Evolutionary conservation across 2,113 vertebrate species (phyloP), one percentile per base, ranked within the genome.

Genomic region (Vulpes vulpes): DNA sequence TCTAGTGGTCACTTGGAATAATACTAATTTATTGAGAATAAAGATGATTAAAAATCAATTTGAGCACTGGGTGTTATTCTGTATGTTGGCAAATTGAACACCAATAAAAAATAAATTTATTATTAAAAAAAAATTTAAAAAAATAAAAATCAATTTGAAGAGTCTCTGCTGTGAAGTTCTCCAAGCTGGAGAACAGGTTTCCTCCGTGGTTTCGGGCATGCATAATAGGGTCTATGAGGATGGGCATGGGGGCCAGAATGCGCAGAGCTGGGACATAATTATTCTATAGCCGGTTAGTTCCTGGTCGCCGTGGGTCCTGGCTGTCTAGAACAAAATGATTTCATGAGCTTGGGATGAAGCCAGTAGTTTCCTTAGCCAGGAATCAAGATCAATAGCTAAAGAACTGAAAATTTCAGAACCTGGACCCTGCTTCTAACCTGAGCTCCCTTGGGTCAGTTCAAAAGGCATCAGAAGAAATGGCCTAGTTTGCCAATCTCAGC

Each of bases 381-480:
- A 94, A 96, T 89, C 27, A n/a, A 87, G 22, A 65, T 53, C 74
- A 88, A 55, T 19, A 23, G 19, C 74, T 95, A 2, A 64, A 95
- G n/a, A 38, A 62, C 1, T 87, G 69, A 89, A 55, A 57, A 15
- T 60, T 78, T 92, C 64, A n/a, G 35, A 65, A 79, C 8, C 32
- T 30, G 51, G 55, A 69, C 19, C 16, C 38, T 10, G 60, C 30
- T 92, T 84, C 80, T 83, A 55, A 51, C 16, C 62, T 62, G 85
- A 27, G 19, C 25, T 74, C 38, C 65, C 23, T 19, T 27, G 67
- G 30, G 35, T 73, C 15, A 55, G 22, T 38, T 59, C 43, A 43
- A 93, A 74, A 89, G 35, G 17, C 57, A 80, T 69, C 73, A 27
- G 19, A 91, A 95, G 57, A 92, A 82, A 97, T 27, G 53, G 73